Base-by-base conservation (phyloP, 2,888 invertebrate genomes). In the Rhamphomyia laevipes region DNA sequence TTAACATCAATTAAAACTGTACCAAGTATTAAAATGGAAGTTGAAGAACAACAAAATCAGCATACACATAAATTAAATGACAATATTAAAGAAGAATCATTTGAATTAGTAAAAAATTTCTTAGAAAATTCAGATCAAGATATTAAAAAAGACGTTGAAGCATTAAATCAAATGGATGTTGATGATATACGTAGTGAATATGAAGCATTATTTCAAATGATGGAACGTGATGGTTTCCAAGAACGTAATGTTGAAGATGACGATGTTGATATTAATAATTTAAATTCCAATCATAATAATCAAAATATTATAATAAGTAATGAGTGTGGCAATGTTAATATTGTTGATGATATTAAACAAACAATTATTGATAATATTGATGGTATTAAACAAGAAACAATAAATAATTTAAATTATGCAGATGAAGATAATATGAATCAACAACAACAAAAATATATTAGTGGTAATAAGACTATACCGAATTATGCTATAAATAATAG, bases 101-200 rank as follows among this genome's bases (percentile, higher is more conserved):
- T 50, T 15, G 45, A 48, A 13, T 17, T 44, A 18, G 45, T 51
- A 9, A 53, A 49, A n/a, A 33, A 53, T 11, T 54, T 53, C 17
- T 12, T 54, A 7, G 53, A 55, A 38, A 53, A 54, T 35, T 43
- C 53, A 9, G 54, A 53, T 31, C 42, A 46, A 11, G 51, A 55
- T 16, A 31, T 41, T 3, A 52, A 54, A 15, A 55, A 56, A 18
- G 51, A 55, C 17, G 17, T 45, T 15, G 40, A 47, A 43, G 21
- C n/a, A 4, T 18, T 50, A 7, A 50, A 50, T 48, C 50, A 50
- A 49, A 43, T 50, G 35, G 48, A 51, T 45, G 53, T 47, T 7
- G 52, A 50, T 17, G 52, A 52, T 38, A 50, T 50, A 6, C 37
- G 47, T 12, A 46, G 45, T 31, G 46, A 49, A 31, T 50, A 47